Evolutionary conservation across 1,140 invertebrate genomes (phyloP), one percentile per base, ranked within the genome.

Genomic region (Saccostrea cuccullata): DNA sequence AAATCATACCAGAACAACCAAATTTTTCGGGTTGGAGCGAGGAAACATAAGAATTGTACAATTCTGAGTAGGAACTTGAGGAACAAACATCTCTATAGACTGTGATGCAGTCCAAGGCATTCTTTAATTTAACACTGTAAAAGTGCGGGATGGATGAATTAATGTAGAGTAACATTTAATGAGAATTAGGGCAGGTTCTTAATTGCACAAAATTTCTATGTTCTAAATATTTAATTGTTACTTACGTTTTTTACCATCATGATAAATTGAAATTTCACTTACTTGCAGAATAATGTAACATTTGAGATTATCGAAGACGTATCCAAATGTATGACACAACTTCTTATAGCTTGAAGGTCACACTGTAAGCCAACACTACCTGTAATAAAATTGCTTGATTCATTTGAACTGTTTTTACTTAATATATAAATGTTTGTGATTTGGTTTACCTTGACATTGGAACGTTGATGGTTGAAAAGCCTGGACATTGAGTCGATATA

Each of bases 271-370:
- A 64, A 30, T 0, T 30, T 1, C 13, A 77, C 70, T 30, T 13
- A 77, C 70, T 77, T 77, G 70, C 70, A 77, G 15, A 77, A 77
- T 30, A 36, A 36, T 30, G 70, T 77, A 3, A 77, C 26, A 77
- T 77, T 77, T 30, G 70, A 30, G 11, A 30, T 11, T 30, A 77
- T 30, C 23, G 70, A 12, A 30, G 70, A 77, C 1, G 26, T 77
- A 36, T 77, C 70, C 23, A 77, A 30, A 30, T 77, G 15, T 2
- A 3, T 77, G 5, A 15, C 23, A 30, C 70, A 77, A 30, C 70
- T 77, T 77, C 30, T 23, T 15, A 77, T 77, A 77, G 70, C 70
- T 77, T 77, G 11, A 15, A 77, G 11, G 70, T 77, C 70, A 30
- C 70, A 77, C 11, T 77, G 70, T 26, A 77, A 15, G 26, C 70